phyloP scores from a whole-genome alignment of 1,140 invertebrate species.

The Arctopsyche grandis region DNA sequence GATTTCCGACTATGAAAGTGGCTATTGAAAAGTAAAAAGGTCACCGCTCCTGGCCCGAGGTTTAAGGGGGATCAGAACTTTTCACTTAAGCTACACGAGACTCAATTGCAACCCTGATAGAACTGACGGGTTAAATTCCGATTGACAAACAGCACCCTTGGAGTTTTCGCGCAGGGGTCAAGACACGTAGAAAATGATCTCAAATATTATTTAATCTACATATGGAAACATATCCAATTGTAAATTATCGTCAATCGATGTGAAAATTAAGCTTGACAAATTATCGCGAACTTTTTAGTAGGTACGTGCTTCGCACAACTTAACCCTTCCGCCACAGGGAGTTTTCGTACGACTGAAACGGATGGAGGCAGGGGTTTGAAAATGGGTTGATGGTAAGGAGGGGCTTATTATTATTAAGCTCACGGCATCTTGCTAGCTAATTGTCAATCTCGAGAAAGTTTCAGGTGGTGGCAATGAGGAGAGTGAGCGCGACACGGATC shows the following conservation, averaged over 20 bases:
- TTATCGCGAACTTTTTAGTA: too few species aligned
- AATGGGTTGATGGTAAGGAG: neutral
- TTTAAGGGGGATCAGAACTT: slow-evolving; percentile 45
- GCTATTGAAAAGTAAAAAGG: slow-evolving; percentile 42
- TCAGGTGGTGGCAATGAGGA: slow-evolving; percentile 1
- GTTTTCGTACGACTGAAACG: neutral
- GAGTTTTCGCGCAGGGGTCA: too few species aligned
- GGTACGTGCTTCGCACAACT: too few species aligned
- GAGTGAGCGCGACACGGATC: slow-evolving; percentile 23
- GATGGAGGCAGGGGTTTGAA: neutral
- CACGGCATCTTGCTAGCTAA: slow-evolving; percentile 42
- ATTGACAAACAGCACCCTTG: neutral
- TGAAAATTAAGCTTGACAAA: too few species aligned
- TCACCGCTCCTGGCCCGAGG: slow-evolving; percentile 20
- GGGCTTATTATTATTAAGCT: slow-evolving; percentile 41
- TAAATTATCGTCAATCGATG: too few species aligned
- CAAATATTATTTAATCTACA: too few species aligned
- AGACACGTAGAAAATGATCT: too few species aligned
- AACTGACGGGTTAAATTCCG: neutral
- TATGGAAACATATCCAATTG: too few species aligned
- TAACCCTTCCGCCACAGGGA: too few species aligned
- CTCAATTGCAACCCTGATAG: slow-evolving; percentile 20
- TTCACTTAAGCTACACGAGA: slow-evolving; percentile 41
- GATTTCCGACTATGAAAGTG: slow-evolving; percentile 31
- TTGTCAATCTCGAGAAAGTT: slow-evolving; percentile 40